These are phyloP conservation scores for Petrophora chlorosata DNA, from an alignment of 2,888 invertebrate genomes.

Conservation along the genomic window DNA sequence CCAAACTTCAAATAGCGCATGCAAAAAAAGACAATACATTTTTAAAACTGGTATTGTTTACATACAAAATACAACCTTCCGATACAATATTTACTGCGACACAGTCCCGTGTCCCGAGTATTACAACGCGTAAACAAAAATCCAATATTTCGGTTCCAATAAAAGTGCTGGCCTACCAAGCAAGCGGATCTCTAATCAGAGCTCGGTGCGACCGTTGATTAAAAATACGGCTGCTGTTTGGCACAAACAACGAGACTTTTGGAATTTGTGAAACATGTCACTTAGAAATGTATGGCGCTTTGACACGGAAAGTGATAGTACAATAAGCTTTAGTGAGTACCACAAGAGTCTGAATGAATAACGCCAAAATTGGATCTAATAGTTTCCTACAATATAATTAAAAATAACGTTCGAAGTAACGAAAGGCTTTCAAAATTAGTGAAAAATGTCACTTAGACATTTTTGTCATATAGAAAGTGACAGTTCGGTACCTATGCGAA, in stretches of 20 bases:
- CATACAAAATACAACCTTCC: too few species aligned
- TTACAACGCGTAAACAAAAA: slow-evolving; percentile 31
- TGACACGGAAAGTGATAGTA: too few species aligned
- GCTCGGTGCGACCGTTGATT: slow-evolving; percentile 33
- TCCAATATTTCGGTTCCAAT: slow-evolving; percentile 34
- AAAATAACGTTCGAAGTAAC: too few species aligned
- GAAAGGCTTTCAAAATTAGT: too few species aligned
- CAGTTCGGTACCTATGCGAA: too few species aligned
- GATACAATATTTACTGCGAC: slow-evolving; percentile 17
- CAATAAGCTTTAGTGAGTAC: too few species aligned
- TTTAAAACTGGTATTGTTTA: slow-evolving; percentile 14
- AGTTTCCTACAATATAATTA: too few species aligned
- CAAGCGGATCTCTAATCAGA: slow-evolving; percentile 38
- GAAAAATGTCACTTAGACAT: too few species aligned
- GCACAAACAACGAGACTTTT: slow-evolving; percentile 27
- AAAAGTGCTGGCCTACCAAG: slow-evolving; percentile 34
- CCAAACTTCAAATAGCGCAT: too few species aligned
- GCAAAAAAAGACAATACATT: slow-evolving; percentile 1
- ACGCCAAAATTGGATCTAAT: too few species aligned
- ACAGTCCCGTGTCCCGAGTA: slow-evolving; percentile 5
- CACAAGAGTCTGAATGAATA: too few species aligned
- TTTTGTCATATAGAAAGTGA: too few species aligned
- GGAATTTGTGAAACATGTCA: background rate
- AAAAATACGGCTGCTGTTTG: slow-evolving; percentile 34
- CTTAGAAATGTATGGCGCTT: background rate